A percentile compares a stretch with the other conserved stretches of the same genome.
These are phyloP conservation scores for Lycia hirtaria DNA, from an alignment of 2,888 invertebrate species.

Conservation along the genomic window DNA sequence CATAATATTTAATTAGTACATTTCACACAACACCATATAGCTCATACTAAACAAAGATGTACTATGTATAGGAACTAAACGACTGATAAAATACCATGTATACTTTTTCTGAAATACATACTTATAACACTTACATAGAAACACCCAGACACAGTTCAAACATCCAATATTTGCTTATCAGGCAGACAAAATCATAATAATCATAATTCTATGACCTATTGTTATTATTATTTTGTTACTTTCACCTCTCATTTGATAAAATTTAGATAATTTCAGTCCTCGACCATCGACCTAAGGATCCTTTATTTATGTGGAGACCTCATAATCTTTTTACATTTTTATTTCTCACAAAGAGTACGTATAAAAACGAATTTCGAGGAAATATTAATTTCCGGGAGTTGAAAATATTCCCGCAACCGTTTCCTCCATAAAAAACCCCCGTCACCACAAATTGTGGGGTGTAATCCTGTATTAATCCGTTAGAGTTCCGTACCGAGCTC, in stretches of 20 bases:
- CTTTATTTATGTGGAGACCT: constrained; percentile 24
- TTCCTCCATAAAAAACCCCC: constrained; percentile 48
- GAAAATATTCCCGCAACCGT: constrained; percentile 50
- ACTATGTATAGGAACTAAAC: no score
- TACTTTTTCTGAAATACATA: no score
- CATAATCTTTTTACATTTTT: constrained; percentile 40
- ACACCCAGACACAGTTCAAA: no score
- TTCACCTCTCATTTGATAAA: constrained; percentile 8
- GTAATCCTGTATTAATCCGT: constrained; percentile 51
- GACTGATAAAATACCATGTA: no score
- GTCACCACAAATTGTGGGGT: constrained; percentile 45
- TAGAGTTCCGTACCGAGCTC: constrained; percentile 8
- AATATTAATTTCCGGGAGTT: constrained; percentile 59
- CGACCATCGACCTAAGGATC: not conserved
- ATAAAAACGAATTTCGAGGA: constrained; percentile 44
- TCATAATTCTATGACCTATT: no score
- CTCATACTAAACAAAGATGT: no score
- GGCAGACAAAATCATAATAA: not conserved
- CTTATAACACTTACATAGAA: no score
- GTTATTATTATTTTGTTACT: not conserved
- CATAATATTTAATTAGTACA: no score
- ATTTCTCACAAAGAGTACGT: constrained; percentile 37
- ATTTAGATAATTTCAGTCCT: constrained; percentile 4
- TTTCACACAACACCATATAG: no score
- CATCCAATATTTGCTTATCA: not conserved